Conservation (phyloP, 2,888 invertebrate species). For the Drosophila rubida region DNA sequence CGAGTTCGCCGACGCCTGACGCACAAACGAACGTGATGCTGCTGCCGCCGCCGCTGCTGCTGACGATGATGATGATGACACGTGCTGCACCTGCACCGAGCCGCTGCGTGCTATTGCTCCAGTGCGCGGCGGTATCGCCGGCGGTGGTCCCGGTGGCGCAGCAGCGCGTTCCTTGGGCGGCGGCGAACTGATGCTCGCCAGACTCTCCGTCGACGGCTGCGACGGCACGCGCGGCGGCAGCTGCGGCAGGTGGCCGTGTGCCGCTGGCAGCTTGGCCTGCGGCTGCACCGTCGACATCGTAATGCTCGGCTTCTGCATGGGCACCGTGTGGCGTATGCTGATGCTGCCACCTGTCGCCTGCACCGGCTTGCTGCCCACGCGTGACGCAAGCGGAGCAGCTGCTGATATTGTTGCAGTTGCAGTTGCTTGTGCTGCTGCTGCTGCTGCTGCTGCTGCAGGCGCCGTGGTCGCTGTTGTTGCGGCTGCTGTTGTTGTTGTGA, state of each 20-base stretch:
- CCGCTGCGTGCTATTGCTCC: conserved; percentile 82
- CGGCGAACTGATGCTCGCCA: conserved; percentile 68
- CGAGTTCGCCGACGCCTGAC: conserved; percentile 84
- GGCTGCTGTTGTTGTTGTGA: conserved; percentile 50
- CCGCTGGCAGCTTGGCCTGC: conserved; percentile 66
- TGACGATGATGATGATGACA: too few species aligned
- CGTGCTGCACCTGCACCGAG: conserved; percentile 79
- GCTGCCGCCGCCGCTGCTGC: conserved; percentile 1
- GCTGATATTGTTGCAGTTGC: conserved; percentile 36
- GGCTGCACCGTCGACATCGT: conserved; percentile 84
- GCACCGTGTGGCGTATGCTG: conserved; percentile 82
- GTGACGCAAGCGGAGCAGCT: conserved; percentile 41
- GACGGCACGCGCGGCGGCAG: conserved; percentile 84
- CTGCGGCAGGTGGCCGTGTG: conserved; percentile 75
- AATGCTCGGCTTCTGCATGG: conserved; percentile 83
- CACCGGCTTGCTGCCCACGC: not conserved
- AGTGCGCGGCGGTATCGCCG: conserved; percentile 84
- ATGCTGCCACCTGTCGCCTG: conserved; percentile 45
- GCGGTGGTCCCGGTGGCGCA: conserved; percentile 83
- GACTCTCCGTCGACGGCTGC: conserved; percentile 81
- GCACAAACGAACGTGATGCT: conserved; percentile 74
- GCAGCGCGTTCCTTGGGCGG: conserved; percentile 68
- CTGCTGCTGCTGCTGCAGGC: conserved; percentile 38
- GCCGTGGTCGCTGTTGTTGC: too few species aligned
- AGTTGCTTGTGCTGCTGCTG: conserved; percentile 60